These are phyloP conservation scores for Montipora foliosa DNA, from an alignment of 64 coral and sea anemone genomes.

Conservation along the genomic window DNA sequence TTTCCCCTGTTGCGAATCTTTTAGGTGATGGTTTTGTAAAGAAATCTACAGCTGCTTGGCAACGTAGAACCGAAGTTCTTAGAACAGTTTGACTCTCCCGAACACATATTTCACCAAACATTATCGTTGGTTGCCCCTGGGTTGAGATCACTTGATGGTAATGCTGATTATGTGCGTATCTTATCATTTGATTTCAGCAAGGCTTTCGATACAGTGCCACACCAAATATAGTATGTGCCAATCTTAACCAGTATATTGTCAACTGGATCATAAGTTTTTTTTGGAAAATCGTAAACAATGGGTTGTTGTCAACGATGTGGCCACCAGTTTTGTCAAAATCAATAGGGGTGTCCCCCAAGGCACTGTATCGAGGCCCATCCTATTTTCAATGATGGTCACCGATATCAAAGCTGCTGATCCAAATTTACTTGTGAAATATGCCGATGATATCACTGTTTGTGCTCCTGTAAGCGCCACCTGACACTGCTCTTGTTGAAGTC, in stretches of 20 bases:
- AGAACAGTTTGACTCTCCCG: no score
- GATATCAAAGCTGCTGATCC: background rate
- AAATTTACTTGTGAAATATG: background rate
- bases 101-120: no score
- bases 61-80: no score
- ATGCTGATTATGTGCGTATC: no score
- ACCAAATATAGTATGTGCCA: conserved; percentile 10
- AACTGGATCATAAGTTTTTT: background rate
- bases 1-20: no score
- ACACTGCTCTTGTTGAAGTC: background rate
- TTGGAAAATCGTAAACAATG: background rate
- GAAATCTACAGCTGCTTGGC: no score
- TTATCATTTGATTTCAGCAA: conserved; percentile 25
- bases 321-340: background rate
- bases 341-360: conserved; percentile 11
- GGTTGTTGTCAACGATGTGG: background rate
- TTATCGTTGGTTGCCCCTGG: no score
- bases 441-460: background rate
- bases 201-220: conserved; percentile 8
- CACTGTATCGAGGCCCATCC: background rate
- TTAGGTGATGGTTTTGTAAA: no score
- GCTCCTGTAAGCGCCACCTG: background rate
- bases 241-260: conserved; percentile 13
- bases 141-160: no score
- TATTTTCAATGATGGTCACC: conserved; percentile 14